phyloP scores from a whole-genome alignment of 2,888 invertebrate species.

The Oscheius onirici region DNA sequence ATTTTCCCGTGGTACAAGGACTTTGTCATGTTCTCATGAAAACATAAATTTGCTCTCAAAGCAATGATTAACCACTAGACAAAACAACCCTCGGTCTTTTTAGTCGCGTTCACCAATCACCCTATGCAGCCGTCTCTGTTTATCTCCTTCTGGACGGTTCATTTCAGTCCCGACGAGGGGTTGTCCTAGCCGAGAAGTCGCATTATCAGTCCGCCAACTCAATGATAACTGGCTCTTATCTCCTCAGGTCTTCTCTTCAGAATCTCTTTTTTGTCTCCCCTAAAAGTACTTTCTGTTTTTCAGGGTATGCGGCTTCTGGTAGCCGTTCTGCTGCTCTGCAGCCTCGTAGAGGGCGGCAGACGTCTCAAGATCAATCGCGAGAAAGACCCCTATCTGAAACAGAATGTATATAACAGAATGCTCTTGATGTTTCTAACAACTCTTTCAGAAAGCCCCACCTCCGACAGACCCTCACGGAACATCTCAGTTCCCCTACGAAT shows the following conservation, averaged over 20 bases:
- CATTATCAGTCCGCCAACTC: too few species aligned
- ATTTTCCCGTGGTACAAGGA: too few species aligned
- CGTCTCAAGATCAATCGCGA: slow-evolving; percentile 11
- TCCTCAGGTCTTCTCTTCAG: background rate
- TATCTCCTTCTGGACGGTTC: too few species aligned
- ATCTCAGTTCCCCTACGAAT: slow-evolving; percentile 45
- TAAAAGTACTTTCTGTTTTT: background rate
- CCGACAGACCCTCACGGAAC: slow-evolving; percentile 18
- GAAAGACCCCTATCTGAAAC: background rate
- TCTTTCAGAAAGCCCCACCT: slow-evolving; percentile 14
- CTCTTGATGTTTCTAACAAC: background rate
- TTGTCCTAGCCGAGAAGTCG: too few species aligned
- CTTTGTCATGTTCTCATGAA: too few species aligned
- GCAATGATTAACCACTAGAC: too few species aligned
- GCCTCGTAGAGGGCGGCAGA: background rate
- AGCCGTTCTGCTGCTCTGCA: slow-evolving; percentile 17
- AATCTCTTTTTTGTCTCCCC: background rate
- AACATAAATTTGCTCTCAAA: too few species aligned
- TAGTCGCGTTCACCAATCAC: too few species aligned
- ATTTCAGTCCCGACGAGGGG: too few species aligned
- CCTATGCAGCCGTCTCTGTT: too few species aligned
- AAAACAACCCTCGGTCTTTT: too few species aligned
- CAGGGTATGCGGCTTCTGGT: slow-evolving; percentile 22
- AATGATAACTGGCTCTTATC: too few species aligned
- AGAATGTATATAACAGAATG: slow-evolving; percentile 13